Evolutionary conservation across 2,797 vertebrate genomes (phyloP).

Genomic region (Tauraco hartlaubi): DNA sequence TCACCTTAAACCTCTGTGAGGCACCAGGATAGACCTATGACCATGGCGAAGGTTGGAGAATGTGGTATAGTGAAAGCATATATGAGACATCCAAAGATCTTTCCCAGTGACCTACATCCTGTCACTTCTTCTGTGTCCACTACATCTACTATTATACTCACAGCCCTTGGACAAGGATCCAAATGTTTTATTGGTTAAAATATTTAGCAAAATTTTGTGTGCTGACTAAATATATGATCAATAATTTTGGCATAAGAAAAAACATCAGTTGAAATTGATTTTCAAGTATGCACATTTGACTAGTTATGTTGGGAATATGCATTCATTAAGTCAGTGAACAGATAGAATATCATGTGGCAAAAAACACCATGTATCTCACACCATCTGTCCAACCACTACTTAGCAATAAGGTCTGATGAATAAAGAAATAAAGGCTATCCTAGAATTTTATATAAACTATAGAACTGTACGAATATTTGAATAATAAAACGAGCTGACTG

Average conservation of each 20-base stretch:
- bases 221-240: background rate
- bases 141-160: background rate
- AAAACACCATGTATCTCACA: fast-evolving
- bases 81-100: background rate
- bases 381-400: background rate
- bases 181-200: background rate
- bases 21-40: background rate
- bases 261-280: background rate
- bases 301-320: background rate
- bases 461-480: background rate
- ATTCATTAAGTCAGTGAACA: background rate
- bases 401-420: background rate
- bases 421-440: background rate
- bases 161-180: background rate
- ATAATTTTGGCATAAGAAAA: background rate
- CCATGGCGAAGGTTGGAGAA: background rate
- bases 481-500: background rate
- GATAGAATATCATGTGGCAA: background rate
- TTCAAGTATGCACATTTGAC: background rate
- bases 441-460: background rate
- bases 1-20: background rate
- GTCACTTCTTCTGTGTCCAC: background rate
- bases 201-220: background rate
- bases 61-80: background rate
- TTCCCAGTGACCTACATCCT: background rate